Evolutionary conservation across 2,113 vertebrate genomes (phyloP), one percentile per base, ranked within the genome.

Genomic region (Phylloscopus trochilus): DNA sequence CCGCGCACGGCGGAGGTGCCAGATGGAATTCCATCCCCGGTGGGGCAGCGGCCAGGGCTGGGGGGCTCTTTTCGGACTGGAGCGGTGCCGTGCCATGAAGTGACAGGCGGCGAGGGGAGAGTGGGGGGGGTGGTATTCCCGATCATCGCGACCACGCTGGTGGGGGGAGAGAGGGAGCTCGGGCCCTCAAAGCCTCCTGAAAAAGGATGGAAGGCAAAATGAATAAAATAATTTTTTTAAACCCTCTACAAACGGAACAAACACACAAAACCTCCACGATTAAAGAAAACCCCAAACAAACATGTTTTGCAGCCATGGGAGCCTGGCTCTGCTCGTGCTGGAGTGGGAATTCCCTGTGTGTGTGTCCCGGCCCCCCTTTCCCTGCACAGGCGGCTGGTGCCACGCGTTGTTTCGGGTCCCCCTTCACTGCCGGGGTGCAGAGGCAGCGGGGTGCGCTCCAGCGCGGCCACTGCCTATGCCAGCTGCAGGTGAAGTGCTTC

Each of bases 91-190:
- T 66, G 79, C 53, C 47, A 0, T 17, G 82, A 31, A 15, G 79
- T 81, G 68, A 83, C 83, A 75, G 46, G 17, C 26, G 10, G 49
- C 9, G 17, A 10, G 13, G 26, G 21, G 23, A n/a, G n/a, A n/a
- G n/a, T 20, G 51, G 7, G 39, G 21, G 24, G 20, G 46, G 7
- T 9, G 97, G 98, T 97, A 98, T 96, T 98, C 76, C 94, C 95
- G 97, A 97, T 98, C 97, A 98, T 81, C 74, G 31, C 20, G 60
- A 53, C 81, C 95, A 49, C 72, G 49, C 17, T 24, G 49, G 3
- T 5, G 6, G 3, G 1, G 8, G 7, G 2, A 13, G 13, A 13
- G 13, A 26, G 26, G 13, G 18, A 35, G 49, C 96, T 82, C 66
- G 77, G 90, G 77, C 90, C 78, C 93, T 73, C 15, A 23, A 53